Evolutionary conservation across 2,888 invertebrate species (phyloP).

Genomic region (Allolobophora icterica): DNA sequence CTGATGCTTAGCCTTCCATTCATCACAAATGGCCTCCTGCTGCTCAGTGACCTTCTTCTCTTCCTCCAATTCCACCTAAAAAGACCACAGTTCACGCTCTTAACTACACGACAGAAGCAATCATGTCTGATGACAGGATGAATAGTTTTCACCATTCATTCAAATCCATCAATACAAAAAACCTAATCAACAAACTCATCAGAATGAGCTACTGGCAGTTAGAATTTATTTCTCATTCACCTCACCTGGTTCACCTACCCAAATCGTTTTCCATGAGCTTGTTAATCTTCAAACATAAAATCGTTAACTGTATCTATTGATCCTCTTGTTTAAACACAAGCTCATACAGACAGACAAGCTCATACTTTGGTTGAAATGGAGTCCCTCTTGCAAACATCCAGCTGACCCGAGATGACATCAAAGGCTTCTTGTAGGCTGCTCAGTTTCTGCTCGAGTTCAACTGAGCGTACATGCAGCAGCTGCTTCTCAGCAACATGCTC

Average conservation of each 20-base stretch:
- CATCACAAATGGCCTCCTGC: neutral
- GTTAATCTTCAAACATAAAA: too few species aligned
- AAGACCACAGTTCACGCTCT: neutral
- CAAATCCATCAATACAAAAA: too few species aligned
- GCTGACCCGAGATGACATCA: conserved; percentile 5
- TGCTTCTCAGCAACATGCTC: conserved; percentile 12
- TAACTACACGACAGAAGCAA: neutral
- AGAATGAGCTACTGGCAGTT: too few species aligned
- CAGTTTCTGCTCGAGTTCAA: conserved; percentile 13
- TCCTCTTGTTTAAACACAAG: too few species aligned
- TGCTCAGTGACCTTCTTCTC: neutral
- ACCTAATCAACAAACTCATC: too few species aligned
- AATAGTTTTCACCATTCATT: too few species aligned
- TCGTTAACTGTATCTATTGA: too few species aligned
- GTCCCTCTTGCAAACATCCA: neutral
- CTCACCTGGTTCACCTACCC: too few species aligned
- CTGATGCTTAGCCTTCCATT: neutral
- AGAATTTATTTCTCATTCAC: too few species aligned
- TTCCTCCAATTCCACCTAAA: conserved; percentile 12
- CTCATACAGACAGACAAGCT: too few species aligned
- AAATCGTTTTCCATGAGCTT: too few species aligned
- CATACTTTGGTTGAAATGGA: neutral
- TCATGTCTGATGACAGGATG: too few species aligned
- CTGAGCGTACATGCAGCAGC: neutral
- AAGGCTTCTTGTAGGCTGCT: neutral